Evolutionary conservation across 53 echinoderm and acorn worm genomes (phyloP).

Genomic region (Astropecten irregularis): DNA sequence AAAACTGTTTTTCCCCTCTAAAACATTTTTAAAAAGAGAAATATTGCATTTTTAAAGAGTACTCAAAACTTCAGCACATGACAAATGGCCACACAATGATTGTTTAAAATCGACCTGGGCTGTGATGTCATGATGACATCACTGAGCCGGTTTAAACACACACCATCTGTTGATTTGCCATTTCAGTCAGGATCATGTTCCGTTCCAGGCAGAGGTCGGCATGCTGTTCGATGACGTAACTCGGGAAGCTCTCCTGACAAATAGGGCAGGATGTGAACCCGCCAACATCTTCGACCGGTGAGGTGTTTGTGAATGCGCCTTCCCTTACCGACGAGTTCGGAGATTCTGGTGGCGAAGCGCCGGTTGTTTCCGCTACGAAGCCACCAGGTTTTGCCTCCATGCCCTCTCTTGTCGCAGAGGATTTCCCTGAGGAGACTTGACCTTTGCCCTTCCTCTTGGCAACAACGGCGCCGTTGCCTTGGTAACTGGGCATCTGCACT

Average conservation of each 20-base stretch:
- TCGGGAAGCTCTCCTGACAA: not conserved
- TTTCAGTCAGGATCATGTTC: not conserved
- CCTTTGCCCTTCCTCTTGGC: not conserved
- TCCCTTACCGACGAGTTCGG: not conserved
- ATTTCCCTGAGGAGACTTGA: not conserved
- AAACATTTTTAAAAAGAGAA: too few species aligned
- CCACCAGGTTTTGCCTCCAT: not conserved
- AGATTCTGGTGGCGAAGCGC: not conserved
- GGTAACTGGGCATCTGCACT: slow-evolving; percentile 33
- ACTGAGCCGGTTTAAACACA: not conserved
- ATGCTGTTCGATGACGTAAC: slow-evolving; percentile 11
- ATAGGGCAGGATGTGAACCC: not conserved
- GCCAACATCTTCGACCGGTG: too few species aligned
- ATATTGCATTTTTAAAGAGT: too few species aligned
- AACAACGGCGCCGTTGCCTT: slow-evolving; percentile 31
- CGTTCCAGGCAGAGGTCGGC: slow-evolving; percentile 34
- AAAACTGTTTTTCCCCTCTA: too few species aligned
- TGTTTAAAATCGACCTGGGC: too few species aligned
- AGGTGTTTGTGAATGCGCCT: not conserved
- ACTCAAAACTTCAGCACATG: too few species aligned
- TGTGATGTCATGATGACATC: not conserved
- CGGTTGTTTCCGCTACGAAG: not conserved
- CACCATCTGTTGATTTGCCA: not conserved
- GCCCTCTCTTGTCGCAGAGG: not conserved
- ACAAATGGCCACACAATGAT: too few species aligned